Base-by-base conservation (phyloP, 1,140 invertebrate species). In the Drosophila pseudoobscura region DNA sequence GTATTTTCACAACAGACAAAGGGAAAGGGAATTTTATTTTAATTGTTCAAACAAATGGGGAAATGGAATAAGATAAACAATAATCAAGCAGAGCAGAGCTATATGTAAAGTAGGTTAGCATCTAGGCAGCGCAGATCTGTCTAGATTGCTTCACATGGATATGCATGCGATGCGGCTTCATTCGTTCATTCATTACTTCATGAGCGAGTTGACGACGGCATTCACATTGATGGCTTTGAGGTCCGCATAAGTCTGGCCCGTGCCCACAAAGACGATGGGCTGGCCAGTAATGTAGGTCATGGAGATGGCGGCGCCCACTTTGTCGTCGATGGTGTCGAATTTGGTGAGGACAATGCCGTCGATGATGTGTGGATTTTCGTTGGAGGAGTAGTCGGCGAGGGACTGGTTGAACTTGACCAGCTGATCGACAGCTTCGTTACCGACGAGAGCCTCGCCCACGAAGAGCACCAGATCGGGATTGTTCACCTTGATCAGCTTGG, bases 231-330 rank as follows among this genome's bases (percentile, higher is more conserved):
- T 93, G 69, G 97, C 97, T 91, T 99, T 98, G 55, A 99, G 93
- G 93, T 99, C 99, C 0, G 97, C 97, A 91, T 99, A 99, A 0
- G 98, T 99, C 93, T 99, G 99, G 5, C 99, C 99, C 46, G 98
- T 99, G 17, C 99, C 99, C 24, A 99, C 99, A 92, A 99, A 99
- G 24, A 99, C 97, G 72, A 99, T 99, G 0, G 99, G 99, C 92
- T 99, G 98, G 6, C 99, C 99, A 35, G 99, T 99, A 60, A 99
- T 99, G 91, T 99, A 99, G 0, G 99, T 99, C 99, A 99, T 99
- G 7, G 99, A 99, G 79, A 99, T 98, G 46, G 99, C 98, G 54
- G 99, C 99, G 22, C 99, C 99, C 51, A 99, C 98, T 94, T 99
- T 99, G 92, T 99, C 98, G 93, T 99, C 99, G 89, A 99, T 99